Evolutionary conservation across 2,888 invertebrate genomes (phyloP).

Genomic region (Lysandra coridon): DNA sequence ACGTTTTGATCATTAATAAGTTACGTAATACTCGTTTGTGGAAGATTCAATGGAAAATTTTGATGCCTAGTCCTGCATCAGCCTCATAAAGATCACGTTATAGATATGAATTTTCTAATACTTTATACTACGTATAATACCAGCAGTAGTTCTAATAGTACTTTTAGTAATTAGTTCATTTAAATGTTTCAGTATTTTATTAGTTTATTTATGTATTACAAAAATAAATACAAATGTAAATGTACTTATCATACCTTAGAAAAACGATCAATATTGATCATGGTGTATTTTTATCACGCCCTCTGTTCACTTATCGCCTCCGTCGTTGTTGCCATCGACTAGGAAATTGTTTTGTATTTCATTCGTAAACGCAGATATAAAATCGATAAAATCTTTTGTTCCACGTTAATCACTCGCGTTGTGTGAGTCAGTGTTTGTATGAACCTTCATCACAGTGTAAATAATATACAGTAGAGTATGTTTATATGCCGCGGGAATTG

Average conservation of each 20-base stretch:
- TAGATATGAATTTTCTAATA: neutral
- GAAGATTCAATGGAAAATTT: neutral
- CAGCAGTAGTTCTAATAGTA: too few species aligned
- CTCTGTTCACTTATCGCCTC: neutral
- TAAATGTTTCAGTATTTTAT: too few species aligned
- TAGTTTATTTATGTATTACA: too few species aligned
- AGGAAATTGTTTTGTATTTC: conserved; percentile 25
- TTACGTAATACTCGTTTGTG: neutral
- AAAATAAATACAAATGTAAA: neutral
- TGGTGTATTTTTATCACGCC: conserved; percentile 12
- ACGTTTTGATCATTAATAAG: conserved; percentile 19
- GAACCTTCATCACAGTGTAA: neutral
- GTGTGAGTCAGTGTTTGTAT: conserved; percentile 20
- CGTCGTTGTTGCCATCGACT: conserved; percentile 6
- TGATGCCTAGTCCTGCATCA: neutral
- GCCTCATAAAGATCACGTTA: neutral
- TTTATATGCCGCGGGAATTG: neutral
- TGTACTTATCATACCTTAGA: neutral
- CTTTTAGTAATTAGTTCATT: too few species aligned
- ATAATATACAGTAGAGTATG: neutral
- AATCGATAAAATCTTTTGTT: conserved; percentile 28
- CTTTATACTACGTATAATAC: too few species aligned
- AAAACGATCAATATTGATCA: neutral
- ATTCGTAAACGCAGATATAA: conserved; percentile 11
- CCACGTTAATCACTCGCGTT: conserved; percentile 16